Evolutionary conservation across 2,888 invertebrate species (phyloP), one percentile per base, ranked within the genome.

Genomic region (Tinea trinotella): DNA sequence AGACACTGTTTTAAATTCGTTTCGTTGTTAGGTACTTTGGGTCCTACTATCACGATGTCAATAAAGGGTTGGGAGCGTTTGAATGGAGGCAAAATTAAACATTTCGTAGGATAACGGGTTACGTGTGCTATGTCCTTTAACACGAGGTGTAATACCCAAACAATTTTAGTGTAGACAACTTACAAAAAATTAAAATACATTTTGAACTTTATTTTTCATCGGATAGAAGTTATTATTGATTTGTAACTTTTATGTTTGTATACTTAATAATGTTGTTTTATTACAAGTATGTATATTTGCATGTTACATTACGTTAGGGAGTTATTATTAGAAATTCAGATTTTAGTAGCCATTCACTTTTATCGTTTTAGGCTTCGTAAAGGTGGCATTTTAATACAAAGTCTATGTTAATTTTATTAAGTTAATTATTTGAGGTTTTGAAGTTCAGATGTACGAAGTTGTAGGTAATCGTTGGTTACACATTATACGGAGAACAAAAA

Each of bases 301-400:
- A 72, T 76, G 76, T 76, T 74, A 53, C 76, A 75, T 73, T 74
- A 70, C 64, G 63, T 68, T 68, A 63, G 64, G 66, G 76, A 70
- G 65, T 71, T 71, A 72, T 73, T 77, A 80, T 81, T 79, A 78
- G 78, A 77, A 74, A 77, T 81, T 82, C 74, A 79, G 79, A 81
- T 79, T 77, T 76, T 66, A 69, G 67, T 61, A 66, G 59, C 57
- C 67, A 64, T 79, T 76, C 75, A 71, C 77, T 81, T 80, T 81
- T 78, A 81, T 64, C 40, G 46, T 46, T 19, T 19, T 19, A 17
- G 46, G 46, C 18, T 3, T 46, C 18, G 5, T 40, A 40, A n/a
- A 40, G 40, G 40, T 13, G 13, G 40, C 24, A 46, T 4, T 44
- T 44, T 44, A 44, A 44, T 44, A 44, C 9, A 44, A 44, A 44